Evolutionary conservation across 2,113 vertebrate species (phyloP).

Genomic region (Malaclemys terrapin): DNA sequence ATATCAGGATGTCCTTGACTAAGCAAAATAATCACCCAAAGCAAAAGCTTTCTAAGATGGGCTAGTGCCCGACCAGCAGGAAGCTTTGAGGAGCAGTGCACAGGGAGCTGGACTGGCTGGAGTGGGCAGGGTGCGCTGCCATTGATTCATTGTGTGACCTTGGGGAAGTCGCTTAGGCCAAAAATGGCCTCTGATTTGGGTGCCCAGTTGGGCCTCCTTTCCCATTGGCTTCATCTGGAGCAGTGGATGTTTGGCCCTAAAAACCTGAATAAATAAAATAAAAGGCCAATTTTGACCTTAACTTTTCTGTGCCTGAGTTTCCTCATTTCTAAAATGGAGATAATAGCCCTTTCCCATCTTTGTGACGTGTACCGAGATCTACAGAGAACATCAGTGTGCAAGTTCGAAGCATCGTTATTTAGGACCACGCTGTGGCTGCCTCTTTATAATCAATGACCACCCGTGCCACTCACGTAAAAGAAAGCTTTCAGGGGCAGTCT

Average conservation of each 20-base stretch:
- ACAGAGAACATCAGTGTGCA: rapidly evolving
- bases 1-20: not conserved
- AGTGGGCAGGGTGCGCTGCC: not conserved
- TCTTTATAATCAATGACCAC: conserved; percentile 24
- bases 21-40: not conserved
- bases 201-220: not conserved
- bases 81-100: not conserved
- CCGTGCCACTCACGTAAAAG: conserved; percentile 1
- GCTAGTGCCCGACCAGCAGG: not conserved
- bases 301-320: not conserved
- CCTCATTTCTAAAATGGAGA: conserved; percentile 13
- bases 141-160: not conserved
- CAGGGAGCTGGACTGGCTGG: rapidly evolving
- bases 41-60: not conserved
- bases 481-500: conserved; percentile 59
- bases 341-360: not conserved
- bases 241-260: not conserved
- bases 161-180: not conserved
- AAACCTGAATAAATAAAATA: not conserved
- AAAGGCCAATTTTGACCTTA: not conserved
- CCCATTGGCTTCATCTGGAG: not conserved
- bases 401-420: not conserved
- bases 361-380: not conserved
- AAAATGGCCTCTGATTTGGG: not conserved
- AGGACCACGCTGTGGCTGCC: not conserved